These are phyloP conservation scores for Chrysodeixis includens DNA, from an alignment of 2,888 invertebrate species.

Conservation along the genomic window DNA sequence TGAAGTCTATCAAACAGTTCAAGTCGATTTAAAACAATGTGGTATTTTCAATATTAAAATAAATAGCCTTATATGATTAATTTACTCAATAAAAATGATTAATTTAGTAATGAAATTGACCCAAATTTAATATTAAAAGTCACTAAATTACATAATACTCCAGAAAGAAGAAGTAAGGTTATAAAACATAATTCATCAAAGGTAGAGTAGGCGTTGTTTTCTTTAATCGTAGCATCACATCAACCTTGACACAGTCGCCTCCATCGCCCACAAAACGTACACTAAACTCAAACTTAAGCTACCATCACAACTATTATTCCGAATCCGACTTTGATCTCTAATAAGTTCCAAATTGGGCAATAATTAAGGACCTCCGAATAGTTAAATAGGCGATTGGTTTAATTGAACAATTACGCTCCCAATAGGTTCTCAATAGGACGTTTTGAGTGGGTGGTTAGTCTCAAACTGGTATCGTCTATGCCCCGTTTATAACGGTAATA, in stretches of 20 bases:
- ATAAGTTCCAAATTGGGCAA: slow-evolving; percentile 51
- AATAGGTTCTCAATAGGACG: slow-evolving; percentile 35
- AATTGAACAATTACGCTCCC: slow-evolving; percentile 55
- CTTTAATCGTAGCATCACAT: neutral
- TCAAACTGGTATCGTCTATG: slow-evolving; percentile 22
- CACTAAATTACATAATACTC: neutral
- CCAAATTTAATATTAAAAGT: too few species aligned
- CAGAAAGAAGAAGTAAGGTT: neutral
- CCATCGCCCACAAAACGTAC: neutral
- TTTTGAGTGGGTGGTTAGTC: slow-evolving; percentile 23
- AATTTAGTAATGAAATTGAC: too few species aligned
- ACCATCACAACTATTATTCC: slow-evolving; percentile 43
- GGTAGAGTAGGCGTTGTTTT: neutral
- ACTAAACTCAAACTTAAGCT: neutral
- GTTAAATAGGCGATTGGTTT: slow-evolving; percentile 53
- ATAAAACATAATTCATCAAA: neutral
- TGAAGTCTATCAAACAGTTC: too few species aligned
- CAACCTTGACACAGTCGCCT: neutral
- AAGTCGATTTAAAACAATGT: too few species aligned
- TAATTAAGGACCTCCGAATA: slow-evolving; percentile 58
- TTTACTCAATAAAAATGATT: too few species aligned
- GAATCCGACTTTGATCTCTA: slow-evolving; percentile 45
- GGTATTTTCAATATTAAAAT: too few species aligned
- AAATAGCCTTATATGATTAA: too few species aligned
- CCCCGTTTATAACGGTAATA: slow-evolving; percentile 38